Evolutionary conservation across 2,797 vertebrate genomes (phyloP).

Genomic region (Acanthiza pusilla): DNA sequence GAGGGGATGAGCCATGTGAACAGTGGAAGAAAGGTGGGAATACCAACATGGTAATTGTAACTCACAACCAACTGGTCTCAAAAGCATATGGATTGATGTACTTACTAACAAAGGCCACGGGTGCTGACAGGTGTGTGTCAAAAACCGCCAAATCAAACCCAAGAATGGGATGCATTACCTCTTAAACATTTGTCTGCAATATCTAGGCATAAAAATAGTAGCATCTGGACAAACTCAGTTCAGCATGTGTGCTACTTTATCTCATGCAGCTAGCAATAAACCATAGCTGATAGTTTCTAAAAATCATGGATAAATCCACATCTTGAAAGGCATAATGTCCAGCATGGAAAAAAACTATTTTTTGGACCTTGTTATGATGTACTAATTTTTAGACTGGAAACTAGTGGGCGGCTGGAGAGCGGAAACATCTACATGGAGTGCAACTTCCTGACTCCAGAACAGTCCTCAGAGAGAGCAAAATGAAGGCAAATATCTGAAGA

Average conservation of each 20-base stretch:
- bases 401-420: background rate
- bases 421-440: background rate
- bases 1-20: background rate
- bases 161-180: background rate
- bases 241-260: background rate
- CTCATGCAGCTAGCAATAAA: background rate
- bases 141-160: background rate
- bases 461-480: background rate
- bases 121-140: background rate
- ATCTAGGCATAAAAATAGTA: background rate
- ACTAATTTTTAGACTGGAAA: constrained; percentile 11
- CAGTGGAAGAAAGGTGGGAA: background rate
- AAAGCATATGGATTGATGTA: background rate
- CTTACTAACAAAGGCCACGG: background rate
- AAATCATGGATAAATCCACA: background rate
- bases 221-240: background rate
- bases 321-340: background rate
- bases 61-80: background rate
- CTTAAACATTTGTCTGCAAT: background rate
- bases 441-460: background rate
- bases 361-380: background rate
- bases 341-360: background rate
- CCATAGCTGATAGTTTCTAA: background rate
- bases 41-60: background rate
- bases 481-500: background rate